These are phyloP conservation scores for Malurus melanocephalus DNA, from an alignment of 2,113 vertebrate genomes.

Conservation along the genomic window DNA sequence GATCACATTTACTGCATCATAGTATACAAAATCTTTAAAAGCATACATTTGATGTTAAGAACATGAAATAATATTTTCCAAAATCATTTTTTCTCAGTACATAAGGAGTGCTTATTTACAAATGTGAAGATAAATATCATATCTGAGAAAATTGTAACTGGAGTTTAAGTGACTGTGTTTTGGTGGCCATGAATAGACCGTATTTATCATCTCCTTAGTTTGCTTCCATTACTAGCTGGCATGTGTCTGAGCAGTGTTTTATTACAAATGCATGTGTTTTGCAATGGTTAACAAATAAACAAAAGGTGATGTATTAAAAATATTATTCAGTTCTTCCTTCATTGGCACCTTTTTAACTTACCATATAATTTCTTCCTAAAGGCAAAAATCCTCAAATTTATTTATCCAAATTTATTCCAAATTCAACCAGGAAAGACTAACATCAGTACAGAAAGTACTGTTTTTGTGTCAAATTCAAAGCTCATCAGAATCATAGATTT, in stretches of 20 bases:
- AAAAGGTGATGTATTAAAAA: constrained; percentile 46
- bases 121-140: neutral
- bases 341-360: neutral
- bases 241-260: constrained; percentile 17
- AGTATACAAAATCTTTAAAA: constrained; percentile 32
- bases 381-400: neutral
- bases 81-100: constrained; percentile 2
- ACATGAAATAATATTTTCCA: constrained; percentile 17
- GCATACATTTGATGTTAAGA: neutral
- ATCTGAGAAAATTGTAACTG: constrained; percentile 11
- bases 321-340: neutral
- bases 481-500: neutral
- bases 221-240: constrained; percentile 31
- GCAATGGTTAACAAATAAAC: constrained; percentile 36
- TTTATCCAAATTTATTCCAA: neutral
- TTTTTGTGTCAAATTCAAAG: neutral
- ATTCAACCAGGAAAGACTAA: neutral
- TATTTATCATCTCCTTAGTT: constrained; percentile 24
- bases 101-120: constrained; percentile 34
- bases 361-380: neutral
- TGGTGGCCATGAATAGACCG: neutral
- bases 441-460: neutral
- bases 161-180: constrained; percentile 24
- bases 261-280: constrained; percentile 7
- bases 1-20: constrained; percentile 31